A percentile compares a stretch with the other conserved stretches of the same genome.
Evolutionary conservation across 2,888 invertebrate species (phyloP).

Genomic region (Hylaea fasciaria): DNA sequence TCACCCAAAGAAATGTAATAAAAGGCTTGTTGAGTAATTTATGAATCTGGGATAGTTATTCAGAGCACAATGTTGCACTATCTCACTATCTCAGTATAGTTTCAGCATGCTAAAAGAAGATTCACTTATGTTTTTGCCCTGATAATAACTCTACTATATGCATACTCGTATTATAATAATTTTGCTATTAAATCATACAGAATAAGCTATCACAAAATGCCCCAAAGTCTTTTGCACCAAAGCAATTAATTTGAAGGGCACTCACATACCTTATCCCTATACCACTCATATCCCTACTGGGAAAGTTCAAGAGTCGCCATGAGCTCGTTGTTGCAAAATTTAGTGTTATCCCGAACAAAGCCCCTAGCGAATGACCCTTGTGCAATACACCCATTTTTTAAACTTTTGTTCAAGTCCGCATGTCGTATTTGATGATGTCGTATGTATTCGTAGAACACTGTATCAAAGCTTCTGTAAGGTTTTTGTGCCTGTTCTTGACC

Average conservation of each 20-base stretch:
- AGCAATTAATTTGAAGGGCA: slow-evolving; percentile 44
- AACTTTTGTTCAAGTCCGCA: slow-evolving; percentile 9
- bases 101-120: too few relatives aligned
- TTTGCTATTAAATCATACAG: too few relatives aligned
- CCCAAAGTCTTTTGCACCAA: slow-evolving; percentile 24
- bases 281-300: slow-evolving; percentile 46
- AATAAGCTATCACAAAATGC: slow-evolving; percentile 8
- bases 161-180: too few relatives aligned
- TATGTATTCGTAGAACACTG: neutral
- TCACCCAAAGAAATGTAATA: slow-evolving; percentile 39
- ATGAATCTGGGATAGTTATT: neutral
- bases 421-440: neutral
- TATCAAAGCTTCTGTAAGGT: neutral
- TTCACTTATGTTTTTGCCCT: too few relatives aligned
- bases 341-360: slow-evolving; percentile 55
- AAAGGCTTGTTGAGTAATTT: neutral
- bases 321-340: slow-evolving; percentile 58
- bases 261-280: slow-evolving; percentile 45
- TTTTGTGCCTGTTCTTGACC: too few relatives aligned
- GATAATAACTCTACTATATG: too few relatives aligned
- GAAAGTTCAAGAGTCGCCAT: slow-evolving; percentile 48
- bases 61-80: too few relatives aligned
- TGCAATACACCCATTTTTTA: slow-evolving; percentile 33
- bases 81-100: too few relatives aligned
- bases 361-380: slow-evolving; percentile 31